Evolutionary conservation across 2,888 invertebrate species (phyloP), one percentile per base, ranked within the genome.

Genomic region (Prenolepis imparis): DNA sequence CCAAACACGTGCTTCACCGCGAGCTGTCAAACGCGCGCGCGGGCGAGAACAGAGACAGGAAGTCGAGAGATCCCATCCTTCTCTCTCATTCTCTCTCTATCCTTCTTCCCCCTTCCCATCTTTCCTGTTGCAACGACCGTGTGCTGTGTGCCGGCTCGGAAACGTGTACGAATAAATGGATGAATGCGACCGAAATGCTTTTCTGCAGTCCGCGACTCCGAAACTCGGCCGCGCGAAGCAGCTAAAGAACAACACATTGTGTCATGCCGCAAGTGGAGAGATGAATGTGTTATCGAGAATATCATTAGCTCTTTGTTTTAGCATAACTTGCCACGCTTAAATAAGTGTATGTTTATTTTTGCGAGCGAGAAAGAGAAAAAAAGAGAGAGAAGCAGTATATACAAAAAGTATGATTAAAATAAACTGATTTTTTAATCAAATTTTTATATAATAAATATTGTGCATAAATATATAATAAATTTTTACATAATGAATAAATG

Each of bases 1-100:
- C 84, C 83, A 15, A 32, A 85, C 89, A 88, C 87, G 89, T 88
- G 88, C 85, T 88, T 75, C 82, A 63, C 85, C 77, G 77, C 75
- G 82, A 88, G 70, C 68, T 41, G 28, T 28, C 28, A 28, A 28
- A 28, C 3, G 28, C 24, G 36, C 15, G 61, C 39, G 39, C 39
- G 6, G 21, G 24, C 21, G 63, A 63, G 24, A 83, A 81, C 24
- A 12, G 80, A 85, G 82, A 88, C 85, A 77, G 88, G 89, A 88
- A 88, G 87, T 88, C 48, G 52, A 28, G 28, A 1, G 28, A 52
- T 44, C 41, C 41, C 32, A 18, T 48, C 28, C 28, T 28, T 28
- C 28, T 28, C 28, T 28, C 28, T 28, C 28, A 3, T 28, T 28
- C 28, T 61, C 39, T 21, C 39, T 64, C n/a, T n/a, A 1, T 8